Evolutionary conservation across 2,113 vertebrate genomes (phyloP), one percentile per base, ranked within the genome.

Genomic region (Platanista minor): DNA sequence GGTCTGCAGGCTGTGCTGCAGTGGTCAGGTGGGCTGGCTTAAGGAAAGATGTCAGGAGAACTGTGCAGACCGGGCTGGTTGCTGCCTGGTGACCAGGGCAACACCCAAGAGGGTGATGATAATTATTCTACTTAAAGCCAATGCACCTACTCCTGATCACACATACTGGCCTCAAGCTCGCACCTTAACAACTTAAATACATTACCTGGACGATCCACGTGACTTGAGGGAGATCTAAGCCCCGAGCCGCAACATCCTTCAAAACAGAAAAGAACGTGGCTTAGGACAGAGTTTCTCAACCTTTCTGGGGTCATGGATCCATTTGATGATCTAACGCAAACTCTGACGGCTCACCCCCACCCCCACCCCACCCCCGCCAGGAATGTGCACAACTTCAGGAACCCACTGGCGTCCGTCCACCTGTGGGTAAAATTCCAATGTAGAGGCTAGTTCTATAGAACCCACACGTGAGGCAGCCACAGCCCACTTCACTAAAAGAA

Each of bases 151-250:
- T 93, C 71, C 64, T 25, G 46, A 80, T 71, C 91, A 57, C 36
- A 92, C 2, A 17, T 17, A 17, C 31, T 59, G 31, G 5, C 62
- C 8, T 66, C 4, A 57, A 69, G 94, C 91, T 61, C 39, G 72
- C 20, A 81, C 27, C 33, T 2, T 78, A 82, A 94, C 21, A 74
- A 54, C 0, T 62, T 62, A 41, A 90, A 97, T 97, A 93, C 80
- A 97, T 96, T 98, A 99, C 99, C 99, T 99, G 99, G 54, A 99
- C 84, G 0, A 99, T 99, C 99, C 99, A 99, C 0, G 99, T 99
- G 87, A 99, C 99, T 25, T 99, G 99, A 84, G 99, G 99, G 27
- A 99, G 99, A 97, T 99, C 99, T 89, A 99, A 98, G 8, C 99
- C 99, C 71, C 99, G 98, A 27, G 99, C 99, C 81, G 99, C 99